phyloP scores from a whole-genome alignment of 2,888 invertebrate species.

The Protula sp. region DNA sequence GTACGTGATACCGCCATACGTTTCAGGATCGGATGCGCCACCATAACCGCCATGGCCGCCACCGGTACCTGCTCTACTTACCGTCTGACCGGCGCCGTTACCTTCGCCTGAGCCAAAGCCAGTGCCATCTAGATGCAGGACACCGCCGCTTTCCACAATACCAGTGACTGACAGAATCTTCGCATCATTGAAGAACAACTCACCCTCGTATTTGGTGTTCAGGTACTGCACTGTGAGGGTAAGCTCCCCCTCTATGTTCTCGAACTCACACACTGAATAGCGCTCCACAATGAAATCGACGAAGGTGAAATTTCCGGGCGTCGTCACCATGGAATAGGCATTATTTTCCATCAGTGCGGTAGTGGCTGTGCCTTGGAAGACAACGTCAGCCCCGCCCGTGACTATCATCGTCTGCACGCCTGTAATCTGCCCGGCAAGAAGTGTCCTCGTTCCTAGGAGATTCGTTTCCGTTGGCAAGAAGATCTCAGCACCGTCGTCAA shows the following conservation, averaged over 20 bases:
- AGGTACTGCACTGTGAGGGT: conserved; percentile 25
- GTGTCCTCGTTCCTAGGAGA: conserved; percentile 31
- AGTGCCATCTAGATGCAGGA: conserved; percentile 31
- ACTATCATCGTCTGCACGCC: conserved; percentile 29
- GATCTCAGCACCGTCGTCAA: conserved; percentile 30
- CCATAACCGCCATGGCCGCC: conserved; percentile 35
- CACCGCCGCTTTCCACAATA: conserved; percentile 32
- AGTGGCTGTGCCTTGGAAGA: conserved; percentile 30
- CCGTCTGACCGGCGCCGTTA: conserved; percentile 27
- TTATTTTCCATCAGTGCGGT: conserved; percentile 34
- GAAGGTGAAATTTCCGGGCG: conserved; percentile 33
- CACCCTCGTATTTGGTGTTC: conserved; percentile 32
- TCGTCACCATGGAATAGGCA: conserved; percentile 28
- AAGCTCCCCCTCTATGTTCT: conserved; percentile 25
- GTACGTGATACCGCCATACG: conserved; percentile 25
- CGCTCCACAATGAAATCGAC: conserved; percentile 27
- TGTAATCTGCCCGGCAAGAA: conserved; percentile 32
- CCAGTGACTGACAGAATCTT: conserved; percentile 27
- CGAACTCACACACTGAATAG: conserved; percentile 28
- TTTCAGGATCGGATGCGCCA: conserved; percentile 26
- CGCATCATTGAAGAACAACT: conserved; percentile 30
- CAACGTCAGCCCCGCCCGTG: conserved; percentile 27
- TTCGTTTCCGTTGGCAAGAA: conserved; percentile 29
- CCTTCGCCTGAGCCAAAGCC: conserved; percentile 28
- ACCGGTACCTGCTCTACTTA: conserved; percentile 26